Evolutionary conservation across 2,888 invertebrate species (phyloP), one percentile per base, ranked within the genome.

Genomic region (Sinotaia quadrata): DNA sequence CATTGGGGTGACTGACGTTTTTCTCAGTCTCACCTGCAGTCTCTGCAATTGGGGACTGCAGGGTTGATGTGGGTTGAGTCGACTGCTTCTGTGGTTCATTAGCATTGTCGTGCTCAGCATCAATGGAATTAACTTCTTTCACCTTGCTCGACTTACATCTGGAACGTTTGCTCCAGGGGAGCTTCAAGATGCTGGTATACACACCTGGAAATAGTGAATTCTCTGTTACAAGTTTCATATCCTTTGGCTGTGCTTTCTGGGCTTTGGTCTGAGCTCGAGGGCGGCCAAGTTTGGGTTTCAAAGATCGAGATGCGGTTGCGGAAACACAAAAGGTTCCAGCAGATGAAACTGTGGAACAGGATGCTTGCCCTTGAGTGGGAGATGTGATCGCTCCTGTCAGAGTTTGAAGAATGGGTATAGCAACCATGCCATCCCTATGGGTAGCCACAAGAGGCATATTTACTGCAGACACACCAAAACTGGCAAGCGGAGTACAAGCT

Each of bases 141-240:
- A 65, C 56, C 44, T 68, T 73, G 10, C 41, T 29, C 10, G 65
- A 56, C 15, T 82, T 83, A 21, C 78, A 77, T 33, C 84, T 70
- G n/a, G 82, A 78, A 47, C 84, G 70, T 24, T 81, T 71, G 73
- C 82, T 82, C 80, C 83, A 83, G 10, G 84, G 82, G 10, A 84
- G 75, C 68, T 84, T 84, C 51, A 84, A 75, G 52, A 83, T 82
- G 67, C 84, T 83, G 15, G 84, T 84, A 71, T 84, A 84, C 7
- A 84, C 82, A 0, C 83, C 84, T 4, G 81, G 81, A 52, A 78
- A 79, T 1, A 78, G 72, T 0, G 78, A 81, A 61, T 81, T 83
- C 54, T 84, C 84, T 1, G 81, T 79, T 24, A 84, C 75, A 1
- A 84, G 72, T 68, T 80, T 82, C 80, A 84, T 81, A 51, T 81